These are phyloP conservation scores for Mormyrops boulengeri DNA, from an alignment of 2,797 vertebrate genomes.

Conservation along the genomic window DNA sequence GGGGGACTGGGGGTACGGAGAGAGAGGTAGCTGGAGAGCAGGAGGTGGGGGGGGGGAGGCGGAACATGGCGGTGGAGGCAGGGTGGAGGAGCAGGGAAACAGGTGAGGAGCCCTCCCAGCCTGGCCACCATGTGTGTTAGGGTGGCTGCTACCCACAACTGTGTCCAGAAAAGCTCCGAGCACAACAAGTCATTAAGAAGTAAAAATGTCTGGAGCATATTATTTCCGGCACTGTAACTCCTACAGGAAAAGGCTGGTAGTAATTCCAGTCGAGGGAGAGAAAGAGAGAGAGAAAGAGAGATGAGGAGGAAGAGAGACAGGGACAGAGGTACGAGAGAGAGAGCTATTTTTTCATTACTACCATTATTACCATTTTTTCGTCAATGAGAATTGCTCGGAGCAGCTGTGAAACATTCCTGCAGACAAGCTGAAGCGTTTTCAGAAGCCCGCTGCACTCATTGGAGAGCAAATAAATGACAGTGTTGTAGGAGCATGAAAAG, in stretches of 20 bases:
- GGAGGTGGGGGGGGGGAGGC: neutral
- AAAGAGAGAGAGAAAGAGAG: constrained; percentile 2
- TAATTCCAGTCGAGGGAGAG: neutral
- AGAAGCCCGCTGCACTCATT: neutral
- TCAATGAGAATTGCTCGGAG: neutral
- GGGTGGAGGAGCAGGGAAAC: neutral
- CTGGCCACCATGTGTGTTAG: constrained; percentile 19
- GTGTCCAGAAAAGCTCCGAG: constrained; percentile 15
- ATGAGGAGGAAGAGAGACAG: neutral
- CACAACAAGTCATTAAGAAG: constrained; percentile 19
- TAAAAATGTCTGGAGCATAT: constrained; percentile 21
- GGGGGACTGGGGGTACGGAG: neutral
- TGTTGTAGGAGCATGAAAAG: neutral
- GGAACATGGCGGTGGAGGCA: neutral
- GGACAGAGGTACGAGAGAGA: neutral
- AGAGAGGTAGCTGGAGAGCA: neutral
- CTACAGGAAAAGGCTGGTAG: constrained; percentile 20
- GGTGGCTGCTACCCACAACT: constrained; percentile 12
- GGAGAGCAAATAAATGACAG: neutral
- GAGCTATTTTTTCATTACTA: neutral
- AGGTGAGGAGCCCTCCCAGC: constrained; percentile 8
- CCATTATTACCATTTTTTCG: neutral
- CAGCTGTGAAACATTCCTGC: neutral
- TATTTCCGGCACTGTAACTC: constrained; percentile 19
- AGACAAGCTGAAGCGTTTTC: neutral